A percentile compares a stretch with the other conserved stretches of the same genome.
Conservation (phyloP, 2,888 invertebrate genomes). For the Oscheius sp. region DNA sequence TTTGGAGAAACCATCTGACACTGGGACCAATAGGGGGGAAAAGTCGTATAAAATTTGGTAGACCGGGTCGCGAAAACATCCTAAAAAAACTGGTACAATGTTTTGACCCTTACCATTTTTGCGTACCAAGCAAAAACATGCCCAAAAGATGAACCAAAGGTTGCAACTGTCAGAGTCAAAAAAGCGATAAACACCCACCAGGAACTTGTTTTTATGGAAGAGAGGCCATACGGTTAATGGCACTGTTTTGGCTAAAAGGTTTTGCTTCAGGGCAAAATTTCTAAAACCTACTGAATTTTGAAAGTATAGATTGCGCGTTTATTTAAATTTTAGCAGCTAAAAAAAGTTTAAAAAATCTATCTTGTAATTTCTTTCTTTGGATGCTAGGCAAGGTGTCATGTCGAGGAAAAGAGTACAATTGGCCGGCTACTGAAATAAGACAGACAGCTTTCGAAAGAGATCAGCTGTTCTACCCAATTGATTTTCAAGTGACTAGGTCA, state of each 20-base stretch:
- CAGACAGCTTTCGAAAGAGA: no score
- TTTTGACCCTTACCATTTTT: neutral
- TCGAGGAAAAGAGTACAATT: no score
- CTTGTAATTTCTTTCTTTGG: no score
- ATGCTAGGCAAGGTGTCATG: no score
- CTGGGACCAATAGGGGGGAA: neutral
- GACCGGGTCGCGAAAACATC: no score
- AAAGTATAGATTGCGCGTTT: no score
- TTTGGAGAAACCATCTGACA: neutral
- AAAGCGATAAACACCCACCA: constrained; percentile 5
- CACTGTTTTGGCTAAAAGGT: constrained; percentile 11
- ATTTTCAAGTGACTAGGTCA: no score
- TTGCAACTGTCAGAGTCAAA: constrained; percentile 14
- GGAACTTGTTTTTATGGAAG: constrained; percentile 15
- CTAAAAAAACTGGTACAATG: no score
- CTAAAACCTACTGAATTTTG: neutral
- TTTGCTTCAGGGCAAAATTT: neutral
- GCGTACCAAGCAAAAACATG: neutral
- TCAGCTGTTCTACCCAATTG: no score
- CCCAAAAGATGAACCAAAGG: constrained; percentile 22
- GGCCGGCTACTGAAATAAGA: no score
- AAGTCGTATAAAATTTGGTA: neutral
- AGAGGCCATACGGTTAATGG: constrained; percentile 10
- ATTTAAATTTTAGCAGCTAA: no score
- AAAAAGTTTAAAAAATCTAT: no score